These are phyloP conservation scores for Nowickia ferox DNA, from an alignment of 2,888 invertebrate species.

Conservation along the genomic window DNA sequence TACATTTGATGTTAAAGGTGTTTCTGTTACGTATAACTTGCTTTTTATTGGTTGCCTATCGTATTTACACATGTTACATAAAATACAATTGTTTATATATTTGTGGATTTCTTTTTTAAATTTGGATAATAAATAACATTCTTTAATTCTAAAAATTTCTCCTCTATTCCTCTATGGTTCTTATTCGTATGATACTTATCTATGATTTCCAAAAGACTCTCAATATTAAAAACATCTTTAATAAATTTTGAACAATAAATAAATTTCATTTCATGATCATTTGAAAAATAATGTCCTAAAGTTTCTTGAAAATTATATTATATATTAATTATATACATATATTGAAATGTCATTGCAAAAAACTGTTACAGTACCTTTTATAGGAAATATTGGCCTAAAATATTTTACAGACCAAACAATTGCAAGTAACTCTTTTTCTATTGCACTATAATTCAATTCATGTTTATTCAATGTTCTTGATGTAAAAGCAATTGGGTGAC, in stretches of 20 bases:
- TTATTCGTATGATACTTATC: not conserved
- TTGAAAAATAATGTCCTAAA: not conserved
- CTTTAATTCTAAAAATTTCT: constrained; percentile 4
- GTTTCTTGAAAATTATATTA: constrained; percentile 1
- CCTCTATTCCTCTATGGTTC: not conserved
- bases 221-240: not conserved
- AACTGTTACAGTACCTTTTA: no score
- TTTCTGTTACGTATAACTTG: not conserved
- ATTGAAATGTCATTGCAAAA: not conserved
- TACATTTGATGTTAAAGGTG: constrained; percentile 48
- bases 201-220: not conserved
- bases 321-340: no score
- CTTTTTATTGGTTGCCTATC: no score
- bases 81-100: not conserved
- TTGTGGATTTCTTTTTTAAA: constrained; percentile 1
- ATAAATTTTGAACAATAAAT: not conserved
- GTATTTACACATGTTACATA: not conserved
- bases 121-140: constrained; percentile 14
- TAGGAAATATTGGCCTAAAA: no score
- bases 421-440: no score
- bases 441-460: no score
- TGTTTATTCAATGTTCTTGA: no score
- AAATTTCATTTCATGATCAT: no score
- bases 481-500: no score
- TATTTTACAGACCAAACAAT: no score